Evolutionary conservation across 2,113 vertebrate species (phyloP).

Genomic region (Mustelus asterias): DNA sequence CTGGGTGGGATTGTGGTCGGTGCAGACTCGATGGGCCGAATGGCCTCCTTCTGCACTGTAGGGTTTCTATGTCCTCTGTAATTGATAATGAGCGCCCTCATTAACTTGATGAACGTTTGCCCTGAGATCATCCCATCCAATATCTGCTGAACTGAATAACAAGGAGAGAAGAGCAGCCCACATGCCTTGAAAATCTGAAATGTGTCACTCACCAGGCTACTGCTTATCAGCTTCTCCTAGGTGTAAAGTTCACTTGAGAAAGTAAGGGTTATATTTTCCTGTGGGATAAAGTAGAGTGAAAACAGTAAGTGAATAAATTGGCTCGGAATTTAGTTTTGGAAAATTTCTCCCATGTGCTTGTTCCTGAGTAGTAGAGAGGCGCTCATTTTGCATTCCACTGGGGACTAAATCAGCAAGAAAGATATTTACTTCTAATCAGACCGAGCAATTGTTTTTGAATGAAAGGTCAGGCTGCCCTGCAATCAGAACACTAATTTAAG

Average conservation of each 20-base stretch:
- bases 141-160: constrained; percentile 45
- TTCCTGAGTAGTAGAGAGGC: background rate
- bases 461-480: background rate
- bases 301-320: background rate
- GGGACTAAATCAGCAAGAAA: background rate
- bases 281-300: background rate
- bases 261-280: background rate
- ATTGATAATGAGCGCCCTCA: background rate
- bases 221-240: constrained; percentile 49
- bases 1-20: too few relatives aligned
- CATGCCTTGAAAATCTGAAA: constrained; percentile 52
- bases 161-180: constrained; percentile 55
- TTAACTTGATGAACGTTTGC: background rate
- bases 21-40: too few relatives aligned
- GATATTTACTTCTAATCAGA: background rate
- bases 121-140: background rate
- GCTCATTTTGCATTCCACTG: background rate
- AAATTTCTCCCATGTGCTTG: background rate
- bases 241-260: background rate
- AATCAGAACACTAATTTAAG: background rate
- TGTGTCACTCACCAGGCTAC: constrained; percentile 56
- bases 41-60: too few relatives aligned
- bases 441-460: background rate
- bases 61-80: too few relatives aligned
- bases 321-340: background rate